Base-by-base conservation (phyloP, 1,140 invertebrate species). In the Drosophila quadrilineata region DNA sequence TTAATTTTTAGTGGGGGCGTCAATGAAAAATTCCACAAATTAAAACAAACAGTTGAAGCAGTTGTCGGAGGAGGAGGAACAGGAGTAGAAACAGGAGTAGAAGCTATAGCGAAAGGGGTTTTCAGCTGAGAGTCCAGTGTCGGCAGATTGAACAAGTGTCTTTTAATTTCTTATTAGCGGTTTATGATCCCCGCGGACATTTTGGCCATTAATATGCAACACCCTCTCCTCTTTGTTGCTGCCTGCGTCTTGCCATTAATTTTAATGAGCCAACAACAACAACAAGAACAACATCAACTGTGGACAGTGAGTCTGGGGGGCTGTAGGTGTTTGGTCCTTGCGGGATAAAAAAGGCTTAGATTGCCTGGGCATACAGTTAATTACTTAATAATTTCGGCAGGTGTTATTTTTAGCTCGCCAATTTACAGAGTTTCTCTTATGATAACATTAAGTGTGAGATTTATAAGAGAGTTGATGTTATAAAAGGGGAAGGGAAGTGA, bases 121-220 rank as follows among this genome's bases (percentile, higher is more conserved):
- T 26, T 17, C n/a, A 6, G 10, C 9, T 10, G 0, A 5, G 16
- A 10, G 28, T 16, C 36, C 24, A 5, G 16, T 28, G 29, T 8
- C 14, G 33, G 26, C 10, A 48, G 14, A 66, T 57, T 48, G 62
- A 49, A 72, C 65, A 86, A 85, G 79, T 85, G 65, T 85, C 79
- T 86, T 85, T 86, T 86, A 85, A 85, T 85, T 79, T 79, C 79
- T 85, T 85, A 85, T 85, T 85, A 85, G 79, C 80, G 80, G 80
- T 52, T 79, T 79, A 85, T 85, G 85, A 85, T 86, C 80, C 79
- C 79, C 56, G 75, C 71, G 79, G 79, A 85, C 74, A 68, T 57
- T 79, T 16, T 53, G 66, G 33, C 70, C 80, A 85, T 84, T 84
- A 85, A 85, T 79, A 85, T 84, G 79, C 74, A 85, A 19, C 14